Conservation (phyloP, 2,113 vertebrate species). For the Formicarius rufipectus region DNA sequence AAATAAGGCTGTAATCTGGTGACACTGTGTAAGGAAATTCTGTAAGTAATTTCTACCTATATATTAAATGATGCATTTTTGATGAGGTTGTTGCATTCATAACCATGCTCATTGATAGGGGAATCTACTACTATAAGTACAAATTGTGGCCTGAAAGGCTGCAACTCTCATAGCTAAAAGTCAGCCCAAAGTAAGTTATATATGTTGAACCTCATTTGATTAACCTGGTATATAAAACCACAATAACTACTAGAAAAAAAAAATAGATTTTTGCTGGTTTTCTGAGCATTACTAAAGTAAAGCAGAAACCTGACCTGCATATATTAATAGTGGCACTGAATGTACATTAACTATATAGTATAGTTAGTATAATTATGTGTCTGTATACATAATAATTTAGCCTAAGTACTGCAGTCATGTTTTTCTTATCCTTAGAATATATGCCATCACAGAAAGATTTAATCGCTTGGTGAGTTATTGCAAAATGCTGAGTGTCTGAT, state of each 20-base stretch:
- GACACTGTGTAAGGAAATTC: not conserved
- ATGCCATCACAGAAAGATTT: not conserved
- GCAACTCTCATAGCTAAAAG: not conserved
- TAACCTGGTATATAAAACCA: not conserved
- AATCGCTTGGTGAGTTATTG: not conserved
- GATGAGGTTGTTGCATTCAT: not conserved
- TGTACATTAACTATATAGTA: not conserved
- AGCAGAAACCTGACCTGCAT: not conserved
- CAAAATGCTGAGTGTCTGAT: not conserved
- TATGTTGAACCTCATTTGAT: not conserved
- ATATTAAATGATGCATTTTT: not conserved
- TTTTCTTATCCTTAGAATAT: not conserved
- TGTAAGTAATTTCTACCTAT: not conserved
- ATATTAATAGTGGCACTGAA: not conserved
- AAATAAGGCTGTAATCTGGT: not conserved
- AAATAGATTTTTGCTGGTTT: not conserved
- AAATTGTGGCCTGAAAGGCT: not conserved
- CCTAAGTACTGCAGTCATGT: not conserved
- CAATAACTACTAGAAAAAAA: not conserved
- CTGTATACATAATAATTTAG: not conserved
- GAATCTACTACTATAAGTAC: not conserved
- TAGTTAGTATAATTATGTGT: not conserved
- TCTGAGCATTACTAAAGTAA: not conserved
- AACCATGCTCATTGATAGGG: accelerated
- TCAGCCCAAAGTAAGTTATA: not conserved